Base-by-base conservation (phyloP, 2,888 invertebrate species). In the Graphium colonna region DNA sequence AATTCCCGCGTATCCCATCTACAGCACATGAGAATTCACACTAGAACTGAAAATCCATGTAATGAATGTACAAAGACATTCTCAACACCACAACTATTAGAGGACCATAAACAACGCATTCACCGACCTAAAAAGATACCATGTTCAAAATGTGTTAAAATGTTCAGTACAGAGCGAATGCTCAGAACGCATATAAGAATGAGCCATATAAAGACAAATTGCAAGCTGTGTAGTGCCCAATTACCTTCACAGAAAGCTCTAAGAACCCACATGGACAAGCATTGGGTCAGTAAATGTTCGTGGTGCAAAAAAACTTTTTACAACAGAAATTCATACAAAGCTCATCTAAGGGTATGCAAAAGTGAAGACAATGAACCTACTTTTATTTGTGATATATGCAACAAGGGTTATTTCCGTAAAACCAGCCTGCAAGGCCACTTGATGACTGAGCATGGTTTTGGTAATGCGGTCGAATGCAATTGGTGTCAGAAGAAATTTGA, bases 401-500 rank as follows among this genome's bases (percentile, higher is more conserved):
- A 64, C 1, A 82, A 82, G 62, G 73, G 79, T 16, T 87, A 82
- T 52, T 63, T 68, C 0, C 65, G 71, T 3, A 85, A 84, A 51
- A 51, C 44, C 21, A 44, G 51, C 3, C 60, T 86, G 51, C 65
- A 77, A 1, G 67, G 76, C 0, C 85, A 86, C 67, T 59, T 86
- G 41, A 80, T 73, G 63, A 74, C 64, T 0, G 75, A 75, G 33
- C 85, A 86, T 59, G 79, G 78, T 0, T 84, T 80, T 57, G 85
- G 84, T 1, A 63, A 70, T 44, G 71, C 75, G 0, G 47, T 77
- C 0, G 56, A 69, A n/a, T 86, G 85, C 52, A 70, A 68, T n/a
- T 84, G 82, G 82, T 86, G 85, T 54, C 66, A 63, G 0, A 86
- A 85, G 52, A 79, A 79, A 58, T 86, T 76, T 69, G 82, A 81